Evolutionary conservation across 2,888 invertebrate genomes (phyloP).

Genomic region (Pristionchus fissidentatus): DNA sequence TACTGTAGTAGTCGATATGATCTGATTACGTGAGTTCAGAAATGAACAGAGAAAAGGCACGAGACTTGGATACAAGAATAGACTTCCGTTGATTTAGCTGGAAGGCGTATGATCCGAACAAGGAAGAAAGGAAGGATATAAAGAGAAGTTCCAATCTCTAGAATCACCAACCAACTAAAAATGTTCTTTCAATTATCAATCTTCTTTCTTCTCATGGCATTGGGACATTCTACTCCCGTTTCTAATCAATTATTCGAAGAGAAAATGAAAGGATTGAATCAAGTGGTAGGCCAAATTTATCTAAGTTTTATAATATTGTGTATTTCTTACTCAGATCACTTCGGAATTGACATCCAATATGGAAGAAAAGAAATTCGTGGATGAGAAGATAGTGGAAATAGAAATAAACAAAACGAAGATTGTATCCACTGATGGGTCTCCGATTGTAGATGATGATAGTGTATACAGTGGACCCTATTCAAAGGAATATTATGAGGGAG

Average conservation of each 20-base stretch:
- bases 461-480: constrained; percentile 41
- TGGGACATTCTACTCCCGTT: not conserved
- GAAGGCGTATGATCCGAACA: not conserved
- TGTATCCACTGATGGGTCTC: constrained; percentile 26
- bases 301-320: not conserved
- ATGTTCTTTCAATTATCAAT: not conserved
- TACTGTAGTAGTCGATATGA: not conserved
- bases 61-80: constrained; percentile 5
- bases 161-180: not conserved
- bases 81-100: constrained; percentile 34
- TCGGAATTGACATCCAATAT: not conserved
- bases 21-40: not conserved
- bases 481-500: constrained; percentile 41
- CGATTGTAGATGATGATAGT: constrained; percentile 32
- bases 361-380: constrained; percentile 1
- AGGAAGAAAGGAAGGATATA: constrained; percentile 22
- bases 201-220: not conserved
- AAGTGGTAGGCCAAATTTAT: not conserved
- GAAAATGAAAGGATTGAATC: constrained; percentile 33
- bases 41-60: not conserved
- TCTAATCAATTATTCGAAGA: constrained; percentile 1
- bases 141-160: not conserved
- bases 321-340: no score
- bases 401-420: constrained; percentile 7
- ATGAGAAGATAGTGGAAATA: not conserved